Base-by-base conservation (phyloP, 2,888 invertebrate genomes). In the Phyllotreta striolata region DNA sequence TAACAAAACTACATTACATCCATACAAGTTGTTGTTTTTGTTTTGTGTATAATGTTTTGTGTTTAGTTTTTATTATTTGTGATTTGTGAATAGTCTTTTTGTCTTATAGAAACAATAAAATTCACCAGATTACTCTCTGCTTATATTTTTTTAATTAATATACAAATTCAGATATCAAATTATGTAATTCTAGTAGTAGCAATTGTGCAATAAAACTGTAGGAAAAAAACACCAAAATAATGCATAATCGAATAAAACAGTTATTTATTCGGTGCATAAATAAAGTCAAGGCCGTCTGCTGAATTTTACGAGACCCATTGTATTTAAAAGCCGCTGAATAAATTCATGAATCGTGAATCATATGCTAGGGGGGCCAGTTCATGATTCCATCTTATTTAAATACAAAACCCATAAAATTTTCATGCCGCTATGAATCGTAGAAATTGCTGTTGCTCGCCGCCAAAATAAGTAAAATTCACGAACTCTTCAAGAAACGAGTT, bases 21-120 rank as follows among this genome's bases (percentile, higher is more conserved):
- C 59, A 55, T 38, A 55, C 60, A 46, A 55, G 37, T 55, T 35
- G 59, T 64, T 61, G 56, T 60, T 60, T 24, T 60, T 43, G 60
- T 44, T 52, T 40, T 43, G 41, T 54, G 41, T 12, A 35, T 43
- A n/a, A n/a, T 49, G 43, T 44, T 43, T 56, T 14, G 24, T 57
- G 57, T 57, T 9, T 46, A 12, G 46, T 14, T 34, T 14, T 58
- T 39, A 7, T 49, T 43, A 51, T 51, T 64, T 64, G 51, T 13
- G 43, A 60, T 55, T 57, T 47, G 44, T 14, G 9, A 44, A 44
- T 7, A 1, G 7, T 2, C 10, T 13, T 14, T 7, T 43, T 43
- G 12, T 8, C 38, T 9, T 37, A 56, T 6, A 41, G n/a, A 13
- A 10, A 56, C 7, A 10, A 46, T 56, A 34, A 56, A 56, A 56